phyloP scores from a whole-genome alignment of 2,113 vertebrate species.

The Amphilophus citrinellus region DNA sequence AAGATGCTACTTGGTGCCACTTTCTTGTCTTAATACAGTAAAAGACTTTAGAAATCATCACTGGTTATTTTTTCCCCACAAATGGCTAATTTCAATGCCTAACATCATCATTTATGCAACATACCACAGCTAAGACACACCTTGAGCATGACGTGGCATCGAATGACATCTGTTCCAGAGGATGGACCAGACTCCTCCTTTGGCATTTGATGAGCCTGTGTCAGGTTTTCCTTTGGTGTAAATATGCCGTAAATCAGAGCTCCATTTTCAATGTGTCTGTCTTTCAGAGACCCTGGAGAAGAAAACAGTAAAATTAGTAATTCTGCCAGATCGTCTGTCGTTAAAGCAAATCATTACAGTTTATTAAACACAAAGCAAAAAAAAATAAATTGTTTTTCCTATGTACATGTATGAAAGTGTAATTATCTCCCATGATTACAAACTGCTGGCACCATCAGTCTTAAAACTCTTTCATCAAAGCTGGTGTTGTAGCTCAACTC shows the following conservation, averaged over 20 bases:
- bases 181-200: accelerated
- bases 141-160: conserved; percentile 74
- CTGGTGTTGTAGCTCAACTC: not conserved
- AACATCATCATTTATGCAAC: accelerated
- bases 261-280: conserved; percentile 65
- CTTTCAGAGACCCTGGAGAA: conserved; percentile 65
- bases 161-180: conserved; percentile 43
- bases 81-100: not conserved
- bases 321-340: not conserved
- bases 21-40: not conserved
- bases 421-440: not conserved
- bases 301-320: accelerated
- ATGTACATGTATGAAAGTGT: not conserved
- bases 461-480: not conserved
- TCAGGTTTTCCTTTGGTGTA: conserved; percentile 65
- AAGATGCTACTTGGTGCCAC: not conserved
- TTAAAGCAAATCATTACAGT: not conserved
- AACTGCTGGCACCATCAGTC: not conserved
- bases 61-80: not conserved
- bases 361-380: too few species aligned
- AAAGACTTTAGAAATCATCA: not conserved
- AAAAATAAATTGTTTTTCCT: not conserved
- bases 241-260: conserved; percentile 68
- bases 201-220: not conserved
- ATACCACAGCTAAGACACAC: not conserved